Evolutionary conservation across 2,113 vertebrate species (phyloP).

Genomic region (Aspiorhynchus laticeps): DNA sequence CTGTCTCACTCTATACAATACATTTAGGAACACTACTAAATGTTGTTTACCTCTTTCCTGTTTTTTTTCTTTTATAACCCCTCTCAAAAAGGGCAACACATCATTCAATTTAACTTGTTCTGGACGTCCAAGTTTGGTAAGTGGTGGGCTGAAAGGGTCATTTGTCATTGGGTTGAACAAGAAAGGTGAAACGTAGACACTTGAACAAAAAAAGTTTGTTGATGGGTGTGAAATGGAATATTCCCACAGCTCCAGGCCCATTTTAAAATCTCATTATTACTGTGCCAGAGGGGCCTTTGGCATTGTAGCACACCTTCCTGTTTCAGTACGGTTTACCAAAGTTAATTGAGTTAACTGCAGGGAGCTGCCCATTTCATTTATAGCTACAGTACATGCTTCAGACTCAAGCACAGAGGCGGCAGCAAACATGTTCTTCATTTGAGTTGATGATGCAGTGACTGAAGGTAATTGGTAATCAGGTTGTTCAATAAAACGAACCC

Average conservation of each 20-base stretch:
- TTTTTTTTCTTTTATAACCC: not conserved
- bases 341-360: constrained; percentile 60
- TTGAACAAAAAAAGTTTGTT: not conserved
- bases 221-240: constrained; percentile 39
- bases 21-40: not conserved
- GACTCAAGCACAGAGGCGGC: not conserved
- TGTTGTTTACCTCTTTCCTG: not conserved
- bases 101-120: not conserved
- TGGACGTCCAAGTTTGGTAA: not conserved
- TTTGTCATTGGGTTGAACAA: constrained; percentile 22
- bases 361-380: constrained; percentile 44
- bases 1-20: not conserved
- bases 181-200: constrained; percentile 15
- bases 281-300: constrained; percentile 41
- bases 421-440: constrained; percentile 28
- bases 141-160: not conserved
- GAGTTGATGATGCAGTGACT: constrained; percentile 29
- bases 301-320: constrained; percentile 36
- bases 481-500: not conserved
- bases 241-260: constrained; percentile 35
- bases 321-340: constrained; percentile 49
- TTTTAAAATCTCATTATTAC: constrained; percentile 43
- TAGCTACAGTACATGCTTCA: constrained; percentile 23
- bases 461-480: not conserved
- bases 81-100: not conserved